These are phyloP conservation scores for Brachystomella parvula DNA, from an alignment of 1,140 invertebrate species.

Conservation along the genomic window DNA sequence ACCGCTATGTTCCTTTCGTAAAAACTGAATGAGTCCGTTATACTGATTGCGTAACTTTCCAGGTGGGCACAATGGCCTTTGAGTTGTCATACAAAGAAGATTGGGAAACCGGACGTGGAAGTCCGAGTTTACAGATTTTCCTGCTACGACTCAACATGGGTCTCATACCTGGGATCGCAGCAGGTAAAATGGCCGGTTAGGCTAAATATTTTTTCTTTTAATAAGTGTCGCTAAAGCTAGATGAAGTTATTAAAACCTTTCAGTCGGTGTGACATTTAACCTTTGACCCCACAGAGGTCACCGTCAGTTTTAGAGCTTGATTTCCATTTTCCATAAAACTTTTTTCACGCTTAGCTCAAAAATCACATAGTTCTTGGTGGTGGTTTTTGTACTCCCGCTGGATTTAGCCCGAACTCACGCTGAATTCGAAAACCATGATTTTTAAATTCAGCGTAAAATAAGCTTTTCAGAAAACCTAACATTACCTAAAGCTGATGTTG, in stretches of 20 bases:
- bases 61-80: conserved; percentile 30
- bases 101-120: conserved; percentile 22
- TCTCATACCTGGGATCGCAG: conserved; percentile 33
- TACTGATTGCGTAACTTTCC: not conserved
- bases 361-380: too few relatives aligned
- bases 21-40: not conserved
- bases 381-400: too few relatives aligned
- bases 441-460: too few relatives aligned
- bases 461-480: too few relatives aligned
- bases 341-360: too few relatives aligned
- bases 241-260: not conserved
- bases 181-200: conserved; percentile 18
- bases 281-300: too few relatives aligned
- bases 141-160: conserved; percentile 31
- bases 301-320: too few relatives aligned
- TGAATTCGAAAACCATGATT: too few relatives aligned
- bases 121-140: conserved; percentile 33
- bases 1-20: not conserved
- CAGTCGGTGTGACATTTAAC: not conserved
- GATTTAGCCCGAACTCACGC: too few relatives aligned
- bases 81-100: conserved; percentile 22
- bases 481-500: too few relatives aligned
- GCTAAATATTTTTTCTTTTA: not conserved
- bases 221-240: too few relatives aligned
- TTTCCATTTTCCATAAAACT: too few relatives aligned